Evolutionary conservation across 2,797 vertebrate genomes (phyloP).

Genomic region (Nannoperca obscura): DNA sequence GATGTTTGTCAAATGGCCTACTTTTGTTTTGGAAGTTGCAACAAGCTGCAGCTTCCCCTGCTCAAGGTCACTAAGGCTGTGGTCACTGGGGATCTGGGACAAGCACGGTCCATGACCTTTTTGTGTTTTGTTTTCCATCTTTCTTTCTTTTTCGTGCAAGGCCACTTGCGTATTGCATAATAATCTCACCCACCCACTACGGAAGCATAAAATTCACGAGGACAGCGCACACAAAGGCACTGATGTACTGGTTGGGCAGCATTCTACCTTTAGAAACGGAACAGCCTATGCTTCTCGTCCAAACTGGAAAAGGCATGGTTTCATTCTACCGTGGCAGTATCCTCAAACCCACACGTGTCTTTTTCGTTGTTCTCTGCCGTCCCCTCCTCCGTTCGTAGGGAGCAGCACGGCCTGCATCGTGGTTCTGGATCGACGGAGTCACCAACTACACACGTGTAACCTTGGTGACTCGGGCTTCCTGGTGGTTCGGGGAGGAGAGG

Average conservation of each 20-base stretch:
- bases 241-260: background rate
- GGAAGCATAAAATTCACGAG: background rate
- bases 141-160: background rate
- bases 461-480: slow-evolving; percentile 97
- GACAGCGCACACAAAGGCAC: background rate
- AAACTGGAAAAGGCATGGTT: background rate
- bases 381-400: slow-evolving; percentile 77
- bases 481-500: slow-evolving; percentile 96
- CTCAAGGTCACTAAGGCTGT: slow-evolving; percentile 57
- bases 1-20: slow-evolving; percentile 52
- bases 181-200: slow-evolving; percentile 1
- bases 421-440: slow-evolving; percentile 93
- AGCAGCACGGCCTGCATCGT: slow-evolving; percentile 99
- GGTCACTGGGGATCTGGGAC: slow-evolving; percentile 14
- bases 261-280: slow-evolving; percentile 2
- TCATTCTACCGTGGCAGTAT: background rate
- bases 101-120: slow-evolving; percentile 3
- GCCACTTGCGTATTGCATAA: background rate
- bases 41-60: slow-evolving; percentile 36
- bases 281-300: background rate
- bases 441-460: slow-evolving; percentile 95
- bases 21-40: slow-evolving; percentile 70
- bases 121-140: background rate
- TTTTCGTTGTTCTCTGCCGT: background rate
- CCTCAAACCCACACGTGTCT: too few species aligned